Percentiles rank a stretch among this genome's conserved stretches.
Evolutionary conservation across 2,113 vertebrate species (phyloP).

Genomic region (Labeo catla): DNA sequence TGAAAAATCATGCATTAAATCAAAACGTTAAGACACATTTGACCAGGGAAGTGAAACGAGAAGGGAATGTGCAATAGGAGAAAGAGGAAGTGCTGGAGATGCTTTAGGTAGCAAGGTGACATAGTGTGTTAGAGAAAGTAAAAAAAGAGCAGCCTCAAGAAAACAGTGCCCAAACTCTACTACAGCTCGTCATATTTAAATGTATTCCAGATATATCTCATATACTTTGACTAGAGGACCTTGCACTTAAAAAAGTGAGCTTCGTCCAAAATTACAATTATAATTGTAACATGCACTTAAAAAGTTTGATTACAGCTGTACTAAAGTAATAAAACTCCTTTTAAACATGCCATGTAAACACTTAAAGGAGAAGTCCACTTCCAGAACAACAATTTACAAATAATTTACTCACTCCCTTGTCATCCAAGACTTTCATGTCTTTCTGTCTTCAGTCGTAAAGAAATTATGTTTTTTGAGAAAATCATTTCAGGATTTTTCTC

Average conservation of each 20-base stretch:
- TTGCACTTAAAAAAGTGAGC: background rate
- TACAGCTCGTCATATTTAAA: background rate
- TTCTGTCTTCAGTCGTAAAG: too few relatives aligned
- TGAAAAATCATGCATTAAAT: conserved; percentile 17
- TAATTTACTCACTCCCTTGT: too few relatives aligned
- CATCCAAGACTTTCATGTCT: too few relatives aligned
- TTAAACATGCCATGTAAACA: conserved; percentile 3
- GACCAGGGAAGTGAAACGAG: background rate
- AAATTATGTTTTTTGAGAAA: too few relatives aligned
- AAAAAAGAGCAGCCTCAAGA: background rate
- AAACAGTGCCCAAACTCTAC: background rate
- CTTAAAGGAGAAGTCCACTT: too few relatives aligned
- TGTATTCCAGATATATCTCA: background rate
- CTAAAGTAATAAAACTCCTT: background rate
- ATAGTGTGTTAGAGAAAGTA: background rate
- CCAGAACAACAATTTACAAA: too few relatives aligned
- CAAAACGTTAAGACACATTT: background rate
- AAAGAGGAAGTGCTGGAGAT: conserved; percentile 2
- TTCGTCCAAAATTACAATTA: background rate
- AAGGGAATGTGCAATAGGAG: conserved; percentile 6
- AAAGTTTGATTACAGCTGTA: background rate
- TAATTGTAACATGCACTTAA: background rate
- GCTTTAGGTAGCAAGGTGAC: conserved; percentile 3
- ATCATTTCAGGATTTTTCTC: too few relatives aligned
- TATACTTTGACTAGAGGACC: background rate